Evolutionary conservation across 2,888 invertebrate genomes (phyloP).

Genomic region (Netelia inedita): DNA sequence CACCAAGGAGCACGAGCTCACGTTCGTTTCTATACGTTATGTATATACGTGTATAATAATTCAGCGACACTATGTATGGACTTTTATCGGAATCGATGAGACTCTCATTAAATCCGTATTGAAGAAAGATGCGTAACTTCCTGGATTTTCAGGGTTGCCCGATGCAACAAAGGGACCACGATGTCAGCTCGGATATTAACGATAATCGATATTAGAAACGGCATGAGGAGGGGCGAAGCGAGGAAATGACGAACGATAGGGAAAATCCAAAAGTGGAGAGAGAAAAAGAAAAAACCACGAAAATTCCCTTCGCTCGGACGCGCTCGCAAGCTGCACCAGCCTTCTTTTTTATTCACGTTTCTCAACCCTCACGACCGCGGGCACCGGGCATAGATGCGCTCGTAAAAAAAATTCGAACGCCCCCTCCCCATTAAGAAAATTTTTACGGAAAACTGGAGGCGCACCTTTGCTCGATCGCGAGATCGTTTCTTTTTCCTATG

Average conservation of each 20-base stretch:
- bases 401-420: conserved; percentile 62
- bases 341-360: conserved; percentile 59
- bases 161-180: conserved; percentile 39
- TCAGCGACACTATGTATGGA: conserved; percentile 60
- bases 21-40: conserved; percentile 41
- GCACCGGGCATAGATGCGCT: background rate
- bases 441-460: conserved; percentile 65
- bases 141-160: conserved; percentile 73
- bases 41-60: conserved; percentile 56
- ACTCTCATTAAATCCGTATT: conserved; percentile 30
- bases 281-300: conserved; percentile 39
- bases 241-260: conserved; percentile 15
- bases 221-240: conserved; percentile 7
- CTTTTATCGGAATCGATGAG: conserved; percentile 60
- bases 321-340: conserved; percentile 77
- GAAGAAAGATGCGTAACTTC: conserved; percentile 77
- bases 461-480: conserved; percentile 56
- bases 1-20: conserved; percentile 20
- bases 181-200: conserved; percentile 67
- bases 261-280: conserved; percentile 62
- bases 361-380: conserved; percentile 46
- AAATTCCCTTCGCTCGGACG: conserved; percentile 61
- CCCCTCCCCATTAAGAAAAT: conserved; percentile 63
- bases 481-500: conserved; percentile 58
- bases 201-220: conserved; percentile 2